A percentile compares a stretch with the other conserved stretches of the same genome.
These are phyloP conservation scores for Sialia sialis DNA, from an alignment of 2,113 vertebrate species.

Conservation along the genomic window DNA sequence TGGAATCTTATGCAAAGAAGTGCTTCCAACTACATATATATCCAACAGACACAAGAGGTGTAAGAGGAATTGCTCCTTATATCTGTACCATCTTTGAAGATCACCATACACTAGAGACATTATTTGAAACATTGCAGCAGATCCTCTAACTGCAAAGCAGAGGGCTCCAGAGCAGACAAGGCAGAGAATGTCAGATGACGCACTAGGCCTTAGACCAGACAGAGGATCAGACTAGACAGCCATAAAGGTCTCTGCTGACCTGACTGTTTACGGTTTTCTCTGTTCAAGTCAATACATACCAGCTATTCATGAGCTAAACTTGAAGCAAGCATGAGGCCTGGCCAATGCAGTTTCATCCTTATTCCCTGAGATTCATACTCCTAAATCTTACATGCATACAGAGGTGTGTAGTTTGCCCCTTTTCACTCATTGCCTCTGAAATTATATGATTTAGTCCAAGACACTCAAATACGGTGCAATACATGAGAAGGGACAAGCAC, in stretches of 20 bases:
- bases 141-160: not conserved
- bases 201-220: not conserved
- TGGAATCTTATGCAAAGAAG: not conserved
- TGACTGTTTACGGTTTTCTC: not conserved
- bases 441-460: not conserved
- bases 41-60: not conserved
- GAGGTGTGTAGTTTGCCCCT: not conserved
- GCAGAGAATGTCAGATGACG: not conserved
- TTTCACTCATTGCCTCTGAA: not conserved
- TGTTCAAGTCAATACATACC: not conserved
- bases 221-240: not conserved
- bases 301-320: not conserved
- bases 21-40: not conserved
- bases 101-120: not conserved
- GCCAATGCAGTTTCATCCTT: not conserved
- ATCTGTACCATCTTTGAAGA: not conserved
- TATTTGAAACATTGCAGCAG: not conserved
- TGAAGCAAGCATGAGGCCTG: not conserved
- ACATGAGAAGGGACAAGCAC: not conserved
- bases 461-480: not conserved
- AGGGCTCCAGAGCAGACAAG: not conserved
- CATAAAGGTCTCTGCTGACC: not conserved
- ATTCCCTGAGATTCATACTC: not conserved
- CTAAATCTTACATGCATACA: not conserved
- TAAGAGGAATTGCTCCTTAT: not conserved